phyloP scores from a whole-genome alignment of 2,888 invertebrate genomes.

The Synanthedon formicaeformis region DNA sequence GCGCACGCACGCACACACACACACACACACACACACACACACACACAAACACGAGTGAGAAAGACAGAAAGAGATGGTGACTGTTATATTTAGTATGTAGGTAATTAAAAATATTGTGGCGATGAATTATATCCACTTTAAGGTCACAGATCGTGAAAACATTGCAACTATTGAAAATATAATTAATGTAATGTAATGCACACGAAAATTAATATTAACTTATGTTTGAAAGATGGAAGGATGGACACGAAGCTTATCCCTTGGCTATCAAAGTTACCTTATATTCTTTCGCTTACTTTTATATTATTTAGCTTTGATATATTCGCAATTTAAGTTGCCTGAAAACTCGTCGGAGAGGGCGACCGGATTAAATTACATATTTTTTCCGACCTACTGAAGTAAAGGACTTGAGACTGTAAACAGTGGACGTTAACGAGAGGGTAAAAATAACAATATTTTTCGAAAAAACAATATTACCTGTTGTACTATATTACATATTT shows the following conservation, averaged over 20 bases:
- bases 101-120: too few species aligned
- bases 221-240: not conserved
- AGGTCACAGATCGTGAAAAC: not conserved
- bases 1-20: too few species aligned
- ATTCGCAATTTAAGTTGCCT: constrained; percentile 66
- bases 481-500: too few species aligned
- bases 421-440: constrained; percentile 11
- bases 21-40: too few species aligned
- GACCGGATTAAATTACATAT: constrained; percentile 56
- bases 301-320: constrained; percentile 66
- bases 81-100: too few species aligned
- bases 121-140: too few species aligned
- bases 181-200: too few species aligned
- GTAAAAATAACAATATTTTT: constrained; percentile 4
- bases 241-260: constrained; percentile 21
- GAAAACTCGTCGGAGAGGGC: constrained; percentile 48
- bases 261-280: constrained; percentile 41
- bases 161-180: not conserved
- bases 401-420: constrained; percentile 43
- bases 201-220: too few species aligned
- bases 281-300: constrained; percentile 55
- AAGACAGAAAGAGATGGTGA: too few species aligned
- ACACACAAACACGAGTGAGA: too few species aligned
- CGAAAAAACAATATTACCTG: not conserved
- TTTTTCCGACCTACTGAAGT: constrained; percentile 33